Percentiles rank a stretch among this genome's conserved stretches.
These are phyloP conservation scores for Melanaphis sacchari DNA, from an alignment of 1,140 invertebrate species.

Conservation along the genomic window DNA sequence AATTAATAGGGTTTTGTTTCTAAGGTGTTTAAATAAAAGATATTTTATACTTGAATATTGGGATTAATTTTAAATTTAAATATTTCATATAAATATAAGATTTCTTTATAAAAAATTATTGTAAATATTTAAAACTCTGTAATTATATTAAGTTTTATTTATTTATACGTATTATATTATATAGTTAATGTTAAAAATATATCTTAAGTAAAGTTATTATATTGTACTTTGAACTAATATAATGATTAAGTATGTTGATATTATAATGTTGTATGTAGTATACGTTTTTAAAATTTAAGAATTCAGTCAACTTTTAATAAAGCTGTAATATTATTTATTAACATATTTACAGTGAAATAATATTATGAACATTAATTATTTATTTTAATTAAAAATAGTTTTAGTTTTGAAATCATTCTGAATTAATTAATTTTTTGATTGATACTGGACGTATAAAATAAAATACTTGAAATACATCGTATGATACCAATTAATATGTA, in stretches of 20 bases:
- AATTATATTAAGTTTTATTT: not conserved
- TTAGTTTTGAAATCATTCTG: not conserved
- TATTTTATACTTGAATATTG: not conserved
- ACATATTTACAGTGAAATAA: no score
- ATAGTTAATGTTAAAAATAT: not conserved
- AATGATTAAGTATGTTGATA: not conserved
- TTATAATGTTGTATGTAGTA: not conserved
- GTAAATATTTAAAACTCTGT: not conserved
- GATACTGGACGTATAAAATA: not conserved
- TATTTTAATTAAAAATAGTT: not conserved
- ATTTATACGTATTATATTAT: not conserved
- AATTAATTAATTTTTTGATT: not conserved
- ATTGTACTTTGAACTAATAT: not conserved
- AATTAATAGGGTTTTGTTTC: not conserved
- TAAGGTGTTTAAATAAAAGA: not conserved
- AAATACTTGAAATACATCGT: not conserved
- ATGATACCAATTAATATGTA: not conserved
- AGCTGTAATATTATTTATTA: no score
- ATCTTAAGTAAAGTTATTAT: not conserved
- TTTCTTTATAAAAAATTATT: no score
- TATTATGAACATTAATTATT: no score
- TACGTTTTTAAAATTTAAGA: not conserved
- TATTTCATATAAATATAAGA: not conserved
- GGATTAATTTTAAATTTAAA: not conserved
- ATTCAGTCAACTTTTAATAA: not conserved